Evolutionary conservation across 1,140 invertebrate species (phyloP).

Genomic region (Ruditapes philippinarum): DNA sequence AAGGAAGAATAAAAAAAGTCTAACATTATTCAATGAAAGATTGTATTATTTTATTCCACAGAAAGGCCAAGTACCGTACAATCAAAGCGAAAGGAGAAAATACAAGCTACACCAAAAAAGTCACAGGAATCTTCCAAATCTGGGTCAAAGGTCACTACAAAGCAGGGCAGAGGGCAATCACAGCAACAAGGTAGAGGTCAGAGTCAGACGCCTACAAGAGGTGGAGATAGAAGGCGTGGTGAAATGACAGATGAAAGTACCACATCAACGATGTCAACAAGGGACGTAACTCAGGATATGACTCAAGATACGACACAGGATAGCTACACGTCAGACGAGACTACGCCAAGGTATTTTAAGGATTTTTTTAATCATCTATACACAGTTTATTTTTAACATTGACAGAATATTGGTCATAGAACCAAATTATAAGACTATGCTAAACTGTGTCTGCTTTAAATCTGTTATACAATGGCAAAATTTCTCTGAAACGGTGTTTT

Average conservation of each 20-base stretch:
- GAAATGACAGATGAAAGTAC: slow-evolving; percentile 48
- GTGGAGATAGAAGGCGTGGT: slow-evolving; percentile 8
- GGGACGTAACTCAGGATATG: slow-evolving; percentile 38
- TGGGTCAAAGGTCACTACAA: slow-evolving; percentile 45
- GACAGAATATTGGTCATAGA: no score
- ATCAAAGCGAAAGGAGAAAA: background rate
- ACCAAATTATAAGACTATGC: no score
- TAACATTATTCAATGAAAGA: background rate
- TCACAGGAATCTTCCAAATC: background rate
- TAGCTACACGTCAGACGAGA: slow-evolving; percentile 58
- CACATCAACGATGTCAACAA: slow-evolving; percentile 41
- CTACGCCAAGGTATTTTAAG: slow-evolving; percentile 47
- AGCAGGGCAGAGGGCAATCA: slow-evolving; percentile 11
- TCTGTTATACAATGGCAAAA: no score
- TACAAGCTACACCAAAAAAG: slow-evolving; percentile 45
- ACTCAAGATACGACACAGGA: slow-evolving; percentile 57
- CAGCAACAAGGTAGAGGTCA: slow-evolving; percentile 15
- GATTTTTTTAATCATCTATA: no score
- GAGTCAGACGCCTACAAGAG: slow-evolving; percentile 41
- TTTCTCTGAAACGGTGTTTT: no score
- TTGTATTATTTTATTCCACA: background rate
- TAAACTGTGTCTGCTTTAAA: no score
- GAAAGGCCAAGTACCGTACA: slow-evolving; percentile 35
- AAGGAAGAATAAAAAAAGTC: no score
- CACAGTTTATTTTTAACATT: no score